These are phyloP conservation scores for Holotrichia oblita DNA, from an alignment of 1,140 invertebrate genomes.

Conservation along the genomic window DNA sequence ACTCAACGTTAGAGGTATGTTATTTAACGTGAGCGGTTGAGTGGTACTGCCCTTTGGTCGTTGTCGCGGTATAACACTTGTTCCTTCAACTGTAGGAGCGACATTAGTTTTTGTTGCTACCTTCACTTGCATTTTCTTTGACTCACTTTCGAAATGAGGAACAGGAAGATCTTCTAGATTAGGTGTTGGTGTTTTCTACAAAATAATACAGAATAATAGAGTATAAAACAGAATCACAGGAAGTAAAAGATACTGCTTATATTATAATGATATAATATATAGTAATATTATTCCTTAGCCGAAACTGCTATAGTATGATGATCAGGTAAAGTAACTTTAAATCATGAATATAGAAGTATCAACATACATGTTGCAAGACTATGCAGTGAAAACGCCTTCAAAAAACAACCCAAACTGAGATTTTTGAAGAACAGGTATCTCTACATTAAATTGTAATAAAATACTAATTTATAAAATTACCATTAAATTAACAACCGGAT, in stretches of 20 bases:
- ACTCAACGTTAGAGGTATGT: constrained; percentile 63
- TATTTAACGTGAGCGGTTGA: constrained; percentile 60
- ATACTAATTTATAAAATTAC: constrained; percentile 63
- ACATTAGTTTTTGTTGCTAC: constrained; percentile 60
- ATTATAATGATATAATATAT: too few relatives aligned
- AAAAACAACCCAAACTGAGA: too few relatives aligned
- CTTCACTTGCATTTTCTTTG: constrained; percentile 69
- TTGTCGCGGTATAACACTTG: constrained; percentile 86
- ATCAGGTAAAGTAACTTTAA: too few relatives aligned
- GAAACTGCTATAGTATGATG: too few relatives aligned
- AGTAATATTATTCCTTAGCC: too few relatives aligned
- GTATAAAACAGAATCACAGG: neutral
- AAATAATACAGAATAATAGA: neutral
- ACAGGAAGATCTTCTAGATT: constrained; percentile 72
- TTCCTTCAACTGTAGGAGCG: constrained; percentile 71
- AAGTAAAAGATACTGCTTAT: too few relatives aligned
- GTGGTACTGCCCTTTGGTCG: constrained; percentile 75
- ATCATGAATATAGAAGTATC: too few relatives aligned
- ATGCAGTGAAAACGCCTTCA: too few relatives aligned
- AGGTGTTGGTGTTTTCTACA: constrained; percentile 72
- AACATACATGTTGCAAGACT: too few relatives aligned
- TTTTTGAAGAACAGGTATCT: too few relatives aligned
- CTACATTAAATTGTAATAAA: too few relatives aligned
- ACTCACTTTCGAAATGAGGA: constrained; percentile 73
- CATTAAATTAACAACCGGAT: constrained; percentile 85